Conservation (phyloP, 2,888 invertebrate genomes). For the Cenopis cana region DNA sequence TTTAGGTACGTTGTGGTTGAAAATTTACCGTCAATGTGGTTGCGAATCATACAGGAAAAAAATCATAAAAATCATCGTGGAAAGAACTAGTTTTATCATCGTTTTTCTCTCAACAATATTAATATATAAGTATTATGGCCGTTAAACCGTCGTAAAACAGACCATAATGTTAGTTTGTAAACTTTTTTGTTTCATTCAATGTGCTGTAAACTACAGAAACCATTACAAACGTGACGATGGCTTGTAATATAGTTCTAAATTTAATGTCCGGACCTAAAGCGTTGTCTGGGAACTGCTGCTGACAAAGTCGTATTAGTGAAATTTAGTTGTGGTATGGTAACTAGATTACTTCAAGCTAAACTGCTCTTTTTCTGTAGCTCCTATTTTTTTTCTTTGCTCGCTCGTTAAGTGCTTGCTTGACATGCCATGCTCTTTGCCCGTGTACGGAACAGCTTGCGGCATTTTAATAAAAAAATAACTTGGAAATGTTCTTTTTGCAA, state of each 20-base stretch:
- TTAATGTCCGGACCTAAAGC: constrained; percentile 3
- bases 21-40: not conserved
- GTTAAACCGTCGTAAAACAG: not conserved
- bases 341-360: not conserved
- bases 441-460: no score
- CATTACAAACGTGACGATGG: constrained; percentile 8
- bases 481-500: no score
- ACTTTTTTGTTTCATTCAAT: not conserved
- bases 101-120: not conserved
- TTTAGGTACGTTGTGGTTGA: not conserved
- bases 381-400: no score
- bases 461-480: no score
- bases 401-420: no score
- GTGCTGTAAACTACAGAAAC: not conserved
- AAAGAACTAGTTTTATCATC: not conserved
- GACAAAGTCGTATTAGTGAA: no score
- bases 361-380: not conserved
- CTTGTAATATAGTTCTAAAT: not conserved
- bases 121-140: not conserved
- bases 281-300: no score
- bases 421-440: no score
- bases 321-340: not conserved
- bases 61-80: constrained; percentile 3
- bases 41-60: constrained; percentile 1
- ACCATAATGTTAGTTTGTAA: constrained; percentile 14